These are phyloP conservation scores for Haliaeetus leucogaster DNA, from an alignment of 2,113 vertebrate species.

Conservation along the genomic window DNA sequence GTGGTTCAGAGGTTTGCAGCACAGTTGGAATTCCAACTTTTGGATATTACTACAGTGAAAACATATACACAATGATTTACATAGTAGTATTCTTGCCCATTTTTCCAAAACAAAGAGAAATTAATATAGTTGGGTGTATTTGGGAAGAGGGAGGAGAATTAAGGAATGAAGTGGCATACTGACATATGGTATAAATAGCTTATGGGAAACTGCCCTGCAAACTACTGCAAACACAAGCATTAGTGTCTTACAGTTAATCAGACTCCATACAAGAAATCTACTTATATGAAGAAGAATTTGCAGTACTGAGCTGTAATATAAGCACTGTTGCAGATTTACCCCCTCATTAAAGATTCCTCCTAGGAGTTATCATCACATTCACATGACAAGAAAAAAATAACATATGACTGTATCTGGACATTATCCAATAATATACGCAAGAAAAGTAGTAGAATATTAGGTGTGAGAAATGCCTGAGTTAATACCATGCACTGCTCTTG, in stretches of 20 bases:
- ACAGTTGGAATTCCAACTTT: slow-evolving; percentile 4
- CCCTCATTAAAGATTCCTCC: slow-evolving; percentile 12
- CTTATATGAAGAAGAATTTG: neutral
- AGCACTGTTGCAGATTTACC: neutral
- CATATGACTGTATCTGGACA: slow-evolving; percentile 19
- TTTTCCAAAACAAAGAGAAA: slow-evolving; percentile 10
- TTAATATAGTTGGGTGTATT: neutral
- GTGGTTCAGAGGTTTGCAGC: neutral
- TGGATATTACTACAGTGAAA: neutral
- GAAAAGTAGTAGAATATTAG: neutral
- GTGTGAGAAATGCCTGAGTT: slow-evolving; percentile 17
- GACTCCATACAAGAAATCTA: neutral
- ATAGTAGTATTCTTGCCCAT: neutral
- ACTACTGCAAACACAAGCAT: neutral
- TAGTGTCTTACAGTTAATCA: slow-evolving; percentile 12
- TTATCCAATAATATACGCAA: slow-evolving; percentile 2
- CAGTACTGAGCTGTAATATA: neutral
- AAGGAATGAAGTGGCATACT: neutral
- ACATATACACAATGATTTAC: neutral
- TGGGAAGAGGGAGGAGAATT: neutral
- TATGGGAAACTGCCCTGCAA: neutral
- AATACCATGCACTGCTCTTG: neutral
- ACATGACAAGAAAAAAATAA: slow-evolving; percentile 11
- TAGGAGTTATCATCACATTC: slow-evolving; percentile 31
- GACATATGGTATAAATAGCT: neutral